Evolutionary conservation across 1,140 invertebrate genomes (phyloP), one percentile per base, ranked within the genome.

Genomic region (silkworm (Bombyx mori)): DNA sequence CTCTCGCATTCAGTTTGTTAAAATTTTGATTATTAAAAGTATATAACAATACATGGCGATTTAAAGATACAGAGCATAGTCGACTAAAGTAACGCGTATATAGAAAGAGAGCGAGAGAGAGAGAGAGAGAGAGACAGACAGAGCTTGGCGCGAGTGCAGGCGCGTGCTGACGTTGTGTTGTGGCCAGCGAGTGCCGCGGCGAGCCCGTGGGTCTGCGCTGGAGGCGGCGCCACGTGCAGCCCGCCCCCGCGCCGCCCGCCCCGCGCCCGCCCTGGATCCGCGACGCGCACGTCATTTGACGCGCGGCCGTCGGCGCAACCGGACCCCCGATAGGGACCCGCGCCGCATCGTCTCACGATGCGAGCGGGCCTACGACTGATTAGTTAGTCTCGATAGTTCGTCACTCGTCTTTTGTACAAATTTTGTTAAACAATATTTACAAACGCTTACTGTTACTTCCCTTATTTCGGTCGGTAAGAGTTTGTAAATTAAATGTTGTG

Each of bases 181-280:
- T 67, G 66, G 67, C 63, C 68, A 71, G 71, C 65, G 63, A 62
- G 65, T 22, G 58, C 42, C 58, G 66, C 72, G 62, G 65, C 48
- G 56, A 45, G 57, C 62, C 65, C 52, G 54, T 61, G 58, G 66
- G 68, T 61, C 69, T 71, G 56, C 68, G 67, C 58, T 76, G 74
- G 76, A 70, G 77, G 47, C 72, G 75, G 35, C 75, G 71, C 54
- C 61, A 56, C 65, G 73, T 78, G 44, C 73, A 75, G 47, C 73
- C 70, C 55, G 69, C 58, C 52, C 18, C 3, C 12, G 59, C 62
- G 53, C 49, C 58, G 56, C 56, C 64, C 54, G 51, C 52, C 52
- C 46, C 60, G 43, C 58, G 58, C 7, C 57, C 60, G 44, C 69
- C 62, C 54, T 67, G 66, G 48, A 50, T 58, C 44, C 68, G 66